Evolutionary conservation across 1,140 invertebrate genomes (phyloP), one percentile per base, ranked within the genome.

Genomic region (Micrasema minimum): DNA sequence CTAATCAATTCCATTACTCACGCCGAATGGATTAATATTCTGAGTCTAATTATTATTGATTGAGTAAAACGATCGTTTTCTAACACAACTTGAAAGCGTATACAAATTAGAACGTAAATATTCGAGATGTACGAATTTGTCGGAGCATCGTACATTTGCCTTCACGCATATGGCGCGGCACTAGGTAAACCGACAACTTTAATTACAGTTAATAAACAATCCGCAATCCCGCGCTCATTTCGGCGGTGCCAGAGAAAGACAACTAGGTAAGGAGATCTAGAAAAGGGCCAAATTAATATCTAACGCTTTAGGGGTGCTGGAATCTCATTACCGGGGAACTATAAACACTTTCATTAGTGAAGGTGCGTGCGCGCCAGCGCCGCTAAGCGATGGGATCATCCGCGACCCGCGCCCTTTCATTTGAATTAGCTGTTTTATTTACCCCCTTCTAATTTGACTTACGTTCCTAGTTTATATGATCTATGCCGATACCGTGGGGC

Each of bases 151-250:
- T 31, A 31, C 2, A 31, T 31, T 31, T 31, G 26, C 7, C 2
- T 31, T 31, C 7, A 4, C 26, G 26, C 26, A 31, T 31, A 31
- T 31, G 26, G 26, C 26, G 26, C 26, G 26, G 38, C 59, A 41
- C 59, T 26, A 45, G 65, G 48, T 41, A 18, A 43, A 51, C 65
- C 50, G 65, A 55, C 65, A 67, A 70, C 67, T 74, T 70, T 74
- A 74, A 74, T 74, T 70, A 74, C 38, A 55, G 72, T 74, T 74
- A 70, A 74, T 74, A 69, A 74, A 74, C 66, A 70, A 67, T 74
- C 62, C 62, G 64, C 62, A 73, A 66, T 72, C 43, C 26, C 53
- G 53, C 69, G 62, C 51, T 14, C 43, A 23, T 71, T 55, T 70
- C 41, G 55, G 41, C 55, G 45, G 57, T 62, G 41, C 9, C 59